phyloP scores from a whole-genome alignment of 2,113 vertebrate genomes.

The Anseranas semipalmata region DNA sequence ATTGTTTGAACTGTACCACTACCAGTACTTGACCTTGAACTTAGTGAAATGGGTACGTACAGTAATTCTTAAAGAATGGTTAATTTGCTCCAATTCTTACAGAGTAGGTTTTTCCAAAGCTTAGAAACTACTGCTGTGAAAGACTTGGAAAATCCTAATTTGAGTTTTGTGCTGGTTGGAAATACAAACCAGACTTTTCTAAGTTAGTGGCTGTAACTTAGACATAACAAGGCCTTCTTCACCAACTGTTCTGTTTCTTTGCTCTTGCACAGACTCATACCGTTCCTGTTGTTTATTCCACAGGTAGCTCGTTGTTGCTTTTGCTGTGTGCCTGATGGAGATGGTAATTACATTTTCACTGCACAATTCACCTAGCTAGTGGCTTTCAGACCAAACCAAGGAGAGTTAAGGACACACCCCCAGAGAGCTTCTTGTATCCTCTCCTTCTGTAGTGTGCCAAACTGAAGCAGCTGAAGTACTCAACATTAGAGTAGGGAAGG shows the following conservation, averaged over 20 bases:
- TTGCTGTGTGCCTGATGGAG: slow-evolving; percentile 83
- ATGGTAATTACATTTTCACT: slow-evolving; percentile 78
- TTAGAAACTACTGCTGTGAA: not conserved
- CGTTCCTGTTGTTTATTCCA: slow-evolving; percentile 23
- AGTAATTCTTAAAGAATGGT: not conserved
- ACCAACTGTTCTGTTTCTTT: not conserved
- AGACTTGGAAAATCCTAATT: not conserved
- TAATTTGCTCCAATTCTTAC: not conserved
- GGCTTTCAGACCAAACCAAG: not conserved
- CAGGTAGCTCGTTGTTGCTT: slow-evolving; percentile 97
- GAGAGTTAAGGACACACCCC: not conserved
- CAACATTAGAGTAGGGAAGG: not conserved
- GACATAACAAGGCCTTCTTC: not conserved
- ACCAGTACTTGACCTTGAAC: not conserved
- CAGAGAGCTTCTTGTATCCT: not conserved
- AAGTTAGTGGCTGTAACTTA: not conserved
- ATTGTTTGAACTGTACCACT: not conserved
- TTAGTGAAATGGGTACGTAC: not conserved
- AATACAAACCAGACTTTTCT: not conserved
- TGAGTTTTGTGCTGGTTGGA: not conserved
- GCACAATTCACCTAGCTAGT: not conserved
- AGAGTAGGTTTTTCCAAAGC: not conserved
- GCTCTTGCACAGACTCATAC: not conserved
- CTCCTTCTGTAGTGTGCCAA: not conserved
- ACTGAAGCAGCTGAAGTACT: not conserved